Percentiles rank a stretch among this genome's conserved stretches.
Evolutionary conservation across 2,888 invertebrate species (phyloP).

Genomic region (Orthosia gracilis): DNA sequence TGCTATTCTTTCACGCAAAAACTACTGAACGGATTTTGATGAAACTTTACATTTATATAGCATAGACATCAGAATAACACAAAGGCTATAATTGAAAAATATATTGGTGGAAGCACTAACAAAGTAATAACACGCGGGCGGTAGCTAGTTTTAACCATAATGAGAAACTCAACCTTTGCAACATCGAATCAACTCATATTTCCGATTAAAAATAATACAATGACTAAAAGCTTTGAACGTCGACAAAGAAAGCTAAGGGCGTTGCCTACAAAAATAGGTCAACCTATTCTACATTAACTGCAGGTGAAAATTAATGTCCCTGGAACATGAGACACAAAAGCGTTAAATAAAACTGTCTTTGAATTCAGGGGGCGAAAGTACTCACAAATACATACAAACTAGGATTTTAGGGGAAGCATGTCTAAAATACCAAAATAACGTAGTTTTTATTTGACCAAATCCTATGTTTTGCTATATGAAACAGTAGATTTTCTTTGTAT

Average conservation of each 20-base stretch:
- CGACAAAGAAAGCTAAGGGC: conserved; percentile 57
- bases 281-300: conserved; percentile 44
- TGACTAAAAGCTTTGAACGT: conserved; percentile 25
- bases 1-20: no score
- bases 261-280: conserved; percentile 70
- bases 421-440: neutral
- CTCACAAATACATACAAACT: neutral
- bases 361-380: neutral
- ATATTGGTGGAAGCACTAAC: no score
- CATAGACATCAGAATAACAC: no score
- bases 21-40: no score
- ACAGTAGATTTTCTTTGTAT: no score
- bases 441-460: neutral
- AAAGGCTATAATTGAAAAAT: no score
- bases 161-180: neutral
- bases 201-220: conserved; percentile 11
- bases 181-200: neutral
- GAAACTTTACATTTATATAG: no score
- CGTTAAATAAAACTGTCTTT: conserved; percentile 1
- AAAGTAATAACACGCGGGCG: no score
- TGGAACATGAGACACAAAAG: conserved; percentile 61
- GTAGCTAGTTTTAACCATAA: no score
- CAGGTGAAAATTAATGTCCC: conserved; percentile 62
- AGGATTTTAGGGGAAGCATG: neutral
- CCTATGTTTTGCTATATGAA: neutral